These are phyloP conservation scores for Alca torda DNA, from an alignment of 2,797 vertebrate genomes.

Conservation along the genomic window DNA sequence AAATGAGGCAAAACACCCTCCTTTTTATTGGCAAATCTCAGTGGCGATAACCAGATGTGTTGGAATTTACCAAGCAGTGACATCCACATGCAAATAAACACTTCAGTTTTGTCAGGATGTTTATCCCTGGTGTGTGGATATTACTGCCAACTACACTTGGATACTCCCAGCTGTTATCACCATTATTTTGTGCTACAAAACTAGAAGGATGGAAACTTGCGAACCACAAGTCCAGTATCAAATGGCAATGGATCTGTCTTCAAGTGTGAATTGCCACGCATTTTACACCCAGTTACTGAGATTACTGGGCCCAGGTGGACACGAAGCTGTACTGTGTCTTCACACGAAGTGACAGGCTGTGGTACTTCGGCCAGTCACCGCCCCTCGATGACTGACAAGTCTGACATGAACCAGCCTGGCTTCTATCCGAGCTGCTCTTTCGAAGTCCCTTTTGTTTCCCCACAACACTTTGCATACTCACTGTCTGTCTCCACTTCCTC, in stretches of 20 bases:
- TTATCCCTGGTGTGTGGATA: conserved; percentile 46
- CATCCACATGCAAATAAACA: conserved; percentile 64
- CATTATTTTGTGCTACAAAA: neutral
- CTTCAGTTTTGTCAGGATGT: conserved; percentile 25
- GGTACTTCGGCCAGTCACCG: neutral
- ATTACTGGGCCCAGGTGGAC: neutral
- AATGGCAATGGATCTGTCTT: neutral
- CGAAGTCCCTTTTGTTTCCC: conserved; percentile 53
- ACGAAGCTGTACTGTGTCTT: neutral
- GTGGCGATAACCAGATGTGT: conserved; percentile 57
- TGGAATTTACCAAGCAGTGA: conserved; percentile 59
- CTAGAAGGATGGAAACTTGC: neutral
- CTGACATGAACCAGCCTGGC: conserved; percentile 2
- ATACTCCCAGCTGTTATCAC: conserved; percentile 50
- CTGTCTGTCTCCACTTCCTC: conserved; percentile 55
- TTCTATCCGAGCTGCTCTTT: conserved; percentile 31
- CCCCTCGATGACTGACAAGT: neutral
- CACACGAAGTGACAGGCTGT: neutral
- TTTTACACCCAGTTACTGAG: neutral
- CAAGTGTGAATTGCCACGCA: neutral
- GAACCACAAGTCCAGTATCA: neutral
- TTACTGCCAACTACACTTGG: conserved; percentile 23
- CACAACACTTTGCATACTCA: conserved; percentile 37
- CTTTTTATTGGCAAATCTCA: conserved; percentile 49
- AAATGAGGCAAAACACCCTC: conserved; percentile 5